Percentiles rank a stretch among this genome's conserved stretches.
phyloP scores from a whole-genome alignment of 2,797 vertebrate species.

The Sitta carolinensis region DNA sequence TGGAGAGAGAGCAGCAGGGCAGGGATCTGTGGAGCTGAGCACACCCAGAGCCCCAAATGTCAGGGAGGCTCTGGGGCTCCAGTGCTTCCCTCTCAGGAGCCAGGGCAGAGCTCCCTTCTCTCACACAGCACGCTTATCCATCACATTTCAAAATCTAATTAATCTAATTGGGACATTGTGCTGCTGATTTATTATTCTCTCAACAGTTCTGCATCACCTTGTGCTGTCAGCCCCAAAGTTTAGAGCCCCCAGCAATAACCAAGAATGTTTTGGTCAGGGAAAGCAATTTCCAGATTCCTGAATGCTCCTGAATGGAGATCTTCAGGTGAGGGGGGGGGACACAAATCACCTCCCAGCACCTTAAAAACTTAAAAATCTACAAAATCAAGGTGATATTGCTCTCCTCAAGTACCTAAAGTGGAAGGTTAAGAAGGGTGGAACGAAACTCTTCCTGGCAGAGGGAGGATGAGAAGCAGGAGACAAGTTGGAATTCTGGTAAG shows the following conservation, averaged over 20 bases:
- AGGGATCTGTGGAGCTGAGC: background rate
- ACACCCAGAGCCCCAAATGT: background rate
- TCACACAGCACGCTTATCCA: background rate
- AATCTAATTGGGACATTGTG: slow-evolving; percentile 6
- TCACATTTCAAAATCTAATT: slow-evolving; percentile 9
- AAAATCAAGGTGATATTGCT: background rate
- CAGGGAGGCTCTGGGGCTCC: background rate
- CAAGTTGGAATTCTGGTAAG: background rate
- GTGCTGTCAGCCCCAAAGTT: background rate
- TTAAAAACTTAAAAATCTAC: fast-evolving
- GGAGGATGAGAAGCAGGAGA: background rate
- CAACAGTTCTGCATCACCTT: background rate
- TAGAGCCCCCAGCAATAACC: background rate
- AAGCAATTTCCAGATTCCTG: background rate
- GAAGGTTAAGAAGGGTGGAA: background rate
- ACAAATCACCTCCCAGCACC: background rate
- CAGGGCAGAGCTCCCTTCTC: background rate
- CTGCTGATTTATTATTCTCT: background rate
- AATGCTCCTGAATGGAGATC: background rate
- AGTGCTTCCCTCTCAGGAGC: background rate
- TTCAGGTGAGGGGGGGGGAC: background rate
- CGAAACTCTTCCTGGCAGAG: background rate
- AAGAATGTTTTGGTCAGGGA: background rate
- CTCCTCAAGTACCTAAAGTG: background rate
- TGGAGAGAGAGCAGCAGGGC: background rate